Conservation (phyloP, 2,888 invertebrate genomes). For the Rotaria sp. region DNA sequence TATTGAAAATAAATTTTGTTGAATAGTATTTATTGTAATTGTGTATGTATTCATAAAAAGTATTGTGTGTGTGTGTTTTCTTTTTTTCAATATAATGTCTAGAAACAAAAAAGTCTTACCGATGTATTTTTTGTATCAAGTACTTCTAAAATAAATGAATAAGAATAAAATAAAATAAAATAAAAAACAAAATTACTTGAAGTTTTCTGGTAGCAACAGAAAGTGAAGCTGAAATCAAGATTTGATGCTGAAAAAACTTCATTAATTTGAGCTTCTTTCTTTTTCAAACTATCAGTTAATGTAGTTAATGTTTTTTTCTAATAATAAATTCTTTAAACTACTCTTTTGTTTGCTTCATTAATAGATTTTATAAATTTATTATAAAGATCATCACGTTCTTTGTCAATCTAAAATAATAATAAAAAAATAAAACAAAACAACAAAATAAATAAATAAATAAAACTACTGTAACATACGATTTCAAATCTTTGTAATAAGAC, state of each 20-base stretch:
- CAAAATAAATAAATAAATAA: too few relatives aligned
- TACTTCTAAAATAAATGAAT: conserved; percentile 54
- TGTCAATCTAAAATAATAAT: conserved; percentile 59
- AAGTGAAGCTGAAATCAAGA: conserved; percentile 59
- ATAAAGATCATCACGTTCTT: conserved; percentile 72
- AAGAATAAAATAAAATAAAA: neutral
- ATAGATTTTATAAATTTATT: conserved; percentile 72
- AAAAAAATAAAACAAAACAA: too few relatives aligned
- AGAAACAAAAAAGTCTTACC: too few relatives aligned
- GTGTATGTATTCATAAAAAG: too few relatives aligned
- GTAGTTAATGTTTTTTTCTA: conserved; percentile 69
- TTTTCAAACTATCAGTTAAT: conserved; percentile 64
- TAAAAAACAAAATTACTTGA: conserved; percentile 55
- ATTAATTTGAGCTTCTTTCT: conserved; percentile 66
- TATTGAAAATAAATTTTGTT: too few relatives aligned
- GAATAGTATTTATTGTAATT: too few relatives aligned
- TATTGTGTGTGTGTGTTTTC: too few relatives aligned
- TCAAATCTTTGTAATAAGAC: conserved; percentile 71
- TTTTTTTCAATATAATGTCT: too few relatives aligned
- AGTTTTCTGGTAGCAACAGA: conserved; percentile 60
- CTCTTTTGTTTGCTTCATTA: conserved; percentile 76
- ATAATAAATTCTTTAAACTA: conserved; percentile 70
- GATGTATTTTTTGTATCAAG: conserved; percentile 70
- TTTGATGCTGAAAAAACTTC: conserved; percentile 64
- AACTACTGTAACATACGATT: conserved; percentile 61